Evolutionary conservation across 1,140 invertebrate species (phyloP).

Genomic region (Sitobion miscanthi): DNA sequence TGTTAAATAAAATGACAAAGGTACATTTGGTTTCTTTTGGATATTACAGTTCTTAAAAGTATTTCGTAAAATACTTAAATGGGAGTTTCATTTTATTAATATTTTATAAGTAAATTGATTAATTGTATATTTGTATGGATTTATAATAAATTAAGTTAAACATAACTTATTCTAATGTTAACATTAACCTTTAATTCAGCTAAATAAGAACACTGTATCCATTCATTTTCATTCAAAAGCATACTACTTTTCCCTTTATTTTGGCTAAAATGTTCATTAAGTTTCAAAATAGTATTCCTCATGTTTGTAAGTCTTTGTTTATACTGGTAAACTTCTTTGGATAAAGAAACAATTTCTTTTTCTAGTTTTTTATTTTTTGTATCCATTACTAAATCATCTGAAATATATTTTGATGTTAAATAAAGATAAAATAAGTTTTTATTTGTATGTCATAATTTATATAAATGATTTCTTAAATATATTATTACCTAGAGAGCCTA

Average conservation of each 20-base stretch:
- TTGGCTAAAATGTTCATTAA: slow-evolving; percentile 31
- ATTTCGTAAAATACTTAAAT: neutral
- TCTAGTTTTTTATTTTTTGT: slow-evolving; percentile 39
- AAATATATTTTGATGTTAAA: neutral
- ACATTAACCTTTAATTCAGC: slow-evolving; percentile 40
- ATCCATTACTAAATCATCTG: slow-evolving; percentile 27
- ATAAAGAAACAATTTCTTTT: slow-evolving; percentile 36
- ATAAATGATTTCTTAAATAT: no score
- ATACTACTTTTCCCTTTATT: slow-evolving; percentile 35
- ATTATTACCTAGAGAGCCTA: no score
- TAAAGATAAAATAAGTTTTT: neutral
- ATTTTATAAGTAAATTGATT: slow-evolving; percentile 63
- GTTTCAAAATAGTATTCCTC: slow-evolving; percentile 39
- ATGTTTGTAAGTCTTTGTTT: slow-evolving; percentile 27
- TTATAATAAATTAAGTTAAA: neutral
- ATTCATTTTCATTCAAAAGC: slow-evolving; percentile 52
- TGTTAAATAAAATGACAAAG: neutral
- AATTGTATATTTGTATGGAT: slow-evolving; percentile 62
- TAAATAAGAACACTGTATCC: slow-evolving; percentile 39
- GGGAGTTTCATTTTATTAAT: neutral
- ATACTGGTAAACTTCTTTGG: slow-evolving; percentile 37
- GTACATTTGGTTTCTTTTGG: neutral
- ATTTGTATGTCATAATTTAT: no score
- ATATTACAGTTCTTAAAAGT: neutral
- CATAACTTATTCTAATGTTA: neutral